Evolutionary conservation across 2,113 vertebrate genomes (phyloP).

Genomic region (Scytalopus superciliaris): DNA sequence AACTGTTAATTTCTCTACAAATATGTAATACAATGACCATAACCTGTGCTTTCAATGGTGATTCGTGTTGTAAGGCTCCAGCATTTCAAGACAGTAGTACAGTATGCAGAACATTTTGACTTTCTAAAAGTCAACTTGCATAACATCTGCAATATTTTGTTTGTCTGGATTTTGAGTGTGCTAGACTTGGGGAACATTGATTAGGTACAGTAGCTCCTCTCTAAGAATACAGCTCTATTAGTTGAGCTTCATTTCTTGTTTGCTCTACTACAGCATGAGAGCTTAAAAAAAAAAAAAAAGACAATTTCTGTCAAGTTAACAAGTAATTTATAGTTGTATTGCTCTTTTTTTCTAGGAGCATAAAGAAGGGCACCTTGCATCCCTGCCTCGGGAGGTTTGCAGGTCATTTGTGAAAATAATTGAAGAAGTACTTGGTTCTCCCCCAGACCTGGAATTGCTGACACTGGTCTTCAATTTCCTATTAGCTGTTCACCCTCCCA

Average conservation of each 20-base stretch:
- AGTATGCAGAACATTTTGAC: not conserved
- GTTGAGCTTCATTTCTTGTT: not conserved
- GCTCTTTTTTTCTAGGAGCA: constrained; percentile 82
- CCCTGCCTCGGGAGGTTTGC: constrained; percentile 90
- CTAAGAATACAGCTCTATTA: not conserved
- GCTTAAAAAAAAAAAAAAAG: not conserved
- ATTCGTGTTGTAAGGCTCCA: not conserved
- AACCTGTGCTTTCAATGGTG: not conserved
- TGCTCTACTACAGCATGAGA: not conserved
- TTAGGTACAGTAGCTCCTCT: not conserved
- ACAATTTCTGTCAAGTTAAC: not conserved
- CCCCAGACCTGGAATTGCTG: constrained; percentile 92
- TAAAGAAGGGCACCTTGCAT: constrained; percentile 86
- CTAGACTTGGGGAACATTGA: not conserved
- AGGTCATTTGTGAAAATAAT: constrained; percentile 96
- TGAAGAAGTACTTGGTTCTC: constrained; percentile 96
- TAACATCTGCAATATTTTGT: not conserved
- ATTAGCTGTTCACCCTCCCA: constrained; percentile 94
- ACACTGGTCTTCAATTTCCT: constrained; percentile 94
- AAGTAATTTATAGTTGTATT: not conserved
- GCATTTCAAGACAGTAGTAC: not conserved
- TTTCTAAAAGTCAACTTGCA: not conserved
- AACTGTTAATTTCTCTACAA: not conserved
- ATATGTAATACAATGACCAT: not conserved
- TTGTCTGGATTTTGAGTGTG: not conserved